Conservation (phyloP, 2,797 vertebrate genomes). For the Moxostoma hubbsi region DNA sequence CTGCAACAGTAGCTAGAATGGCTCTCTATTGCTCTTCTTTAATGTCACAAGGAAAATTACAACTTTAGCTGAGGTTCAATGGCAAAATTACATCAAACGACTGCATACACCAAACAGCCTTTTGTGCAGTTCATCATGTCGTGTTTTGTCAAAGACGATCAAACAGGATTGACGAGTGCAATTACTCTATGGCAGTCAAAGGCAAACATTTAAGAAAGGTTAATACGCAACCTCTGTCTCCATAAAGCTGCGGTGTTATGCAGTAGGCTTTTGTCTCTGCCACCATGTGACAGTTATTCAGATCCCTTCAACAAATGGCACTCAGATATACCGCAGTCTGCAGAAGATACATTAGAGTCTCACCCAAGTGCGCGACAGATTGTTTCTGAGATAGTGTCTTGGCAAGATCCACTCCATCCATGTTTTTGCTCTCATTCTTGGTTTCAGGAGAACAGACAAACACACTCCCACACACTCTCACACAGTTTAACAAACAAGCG, state of each 20-base stretch:
- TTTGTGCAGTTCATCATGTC: conserved; percentile 18
- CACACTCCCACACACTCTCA: conserved; percentile 80
- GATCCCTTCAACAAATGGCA: conserved; percentile 29
- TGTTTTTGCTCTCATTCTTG: conserved; percentile 54
- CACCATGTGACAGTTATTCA: conserved; percentile 39
- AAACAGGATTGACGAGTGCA: conserved; percentile 43
- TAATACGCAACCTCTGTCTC: conserved; percentile 15
- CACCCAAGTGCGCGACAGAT: conserved; percentile 27
- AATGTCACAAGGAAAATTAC: neutral
- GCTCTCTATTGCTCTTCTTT: neutral
- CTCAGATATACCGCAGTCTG: conserved; percentile 43
- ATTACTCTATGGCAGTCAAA: conserved; percentile 48
- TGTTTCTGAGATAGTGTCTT: conserved; percentile 41
- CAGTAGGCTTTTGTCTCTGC: neutral
- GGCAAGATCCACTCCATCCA: conserved; percentile 68
- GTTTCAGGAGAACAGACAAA: conserved; percentile 79
- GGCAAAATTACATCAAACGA: conserved; percentile 7
- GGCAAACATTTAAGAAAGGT: conserved; percentile 27
- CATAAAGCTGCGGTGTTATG: conserved; percentile 8
- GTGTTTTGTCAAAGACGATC: conserved; percentile 32
- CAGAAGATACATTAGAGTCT: conserved; percentile 29
- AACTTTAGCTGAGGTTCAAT: conserved; percentile 4
- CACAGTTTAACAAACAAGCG: conserved; percentile 84
- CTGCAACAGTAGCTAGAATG: neutral
- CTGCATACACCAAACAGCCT: neutral